Percentiles rank a stretch among this genome's conserved stretches.
Evolutionary conservation across 2,797 vertebrate species (phyloP).

Genomic region (Kryptolebias ocellatus): DNA sequence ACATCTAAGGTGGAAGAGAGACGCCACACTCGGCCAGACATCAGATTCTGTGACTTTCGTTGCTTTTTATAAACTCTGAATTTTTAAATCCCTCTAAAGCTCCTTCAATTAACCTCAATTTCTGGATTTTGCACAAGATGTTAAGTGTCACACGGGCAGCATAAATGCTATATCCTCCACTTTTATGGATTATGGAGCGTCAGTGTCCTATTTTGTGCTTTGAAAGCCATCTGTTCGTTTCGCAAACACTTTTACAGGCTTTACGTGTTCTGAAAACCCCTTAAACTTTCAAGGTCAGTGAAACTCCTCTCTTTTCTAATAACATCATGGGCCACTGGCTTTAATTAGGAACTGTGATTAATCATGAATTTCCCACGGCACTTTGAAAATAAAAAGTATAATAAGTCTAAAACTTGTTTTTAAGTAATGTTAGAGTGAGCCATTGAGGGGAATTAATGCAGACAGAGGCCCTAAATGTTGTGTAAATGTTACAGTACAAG

Average conservation of each 20-base stretch:
- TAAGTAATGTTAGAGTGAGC: constrained; percentile 1
- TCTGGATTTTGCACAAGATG: constrained; percentile 24
- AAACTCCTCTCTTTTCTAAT: constrained; percentile 40
- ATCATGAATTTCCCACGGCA: constrained; percentile 44
- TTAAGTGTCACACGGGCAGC: constrained; percentile 20
- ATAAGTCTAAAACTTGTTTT: constrained; percentile 11
- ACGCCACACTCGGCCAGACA: constrained; percentile 1
- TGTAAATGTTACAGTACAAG: constrained; percentile 54
- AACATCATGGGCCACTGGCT: constrained; percentile 55
- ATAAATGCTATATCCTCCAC: constrained; percentile 5
- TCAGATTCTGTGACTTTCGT: constrained; percentile 34
- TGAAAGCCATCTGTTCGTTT: constrained; percentile 35
- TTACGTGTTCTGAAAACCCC: constrained; percentile 31
- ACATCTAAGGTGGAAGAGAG: not conserved
- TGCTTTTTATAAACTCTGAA: constrained; percentile 15
- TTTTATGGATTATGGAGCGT: constrained; percentile 36
- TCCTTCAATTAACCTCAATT: constrained; percentile 48
- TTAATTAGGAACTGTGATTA: constrained; percentile 66
- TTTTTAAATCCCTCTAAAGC: constrained; percentile 30
- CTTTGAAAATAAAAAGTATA: constrained; percentile 2
- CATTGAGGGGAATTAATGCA: constrained; percentile 1
- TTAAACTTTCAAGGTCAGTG: constrained; percentile 64
- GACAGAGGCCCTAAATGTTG: constrained; percentile 10
- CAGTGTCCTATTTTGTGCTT: constrained; percentile 5
- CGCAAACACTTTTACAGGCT: constrained; percentile 33